phyloP scores from a whole-genome alignment of 2,113 vertebrate species.

The Atherinomorus stipes region DNA sequence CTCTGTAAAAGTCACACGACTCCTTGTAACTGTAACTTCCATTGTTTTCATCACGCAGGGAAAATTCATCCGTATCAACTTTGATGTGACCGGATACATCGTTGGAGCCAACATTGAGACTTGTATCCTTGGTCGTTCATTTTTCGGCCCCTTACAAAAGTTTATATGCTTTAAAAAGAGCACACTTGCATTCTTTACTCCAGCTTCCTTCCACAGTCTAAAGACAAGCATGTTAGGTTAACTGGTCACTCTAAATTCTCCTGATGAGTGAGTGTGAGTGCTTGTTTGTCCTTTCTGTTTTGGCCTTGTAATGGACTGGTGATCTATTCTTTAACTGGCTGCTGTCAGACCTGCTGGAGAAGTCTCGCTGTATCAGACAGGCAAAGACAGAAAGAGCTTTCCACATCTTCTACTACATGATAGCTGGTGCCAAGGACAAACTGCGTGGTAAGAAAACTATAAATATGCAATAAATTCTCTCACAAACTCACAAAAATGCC shows the following conservation, averaged over 20 bases:
- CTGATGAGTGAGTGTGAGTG: no score
- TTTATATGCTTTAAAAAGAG: no score
- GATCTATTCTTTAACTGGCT: conserved; percentile 69
- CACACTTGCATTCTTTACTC: no score
- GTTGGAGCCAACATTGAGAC: conserved; percentile 98
- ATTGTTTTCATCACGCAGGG: conserved; percentile 81
- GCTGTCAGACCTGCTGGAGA: conserved; percentile 92
- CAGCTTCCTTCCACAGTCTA: no score
- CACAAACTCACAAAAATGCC: neutral
- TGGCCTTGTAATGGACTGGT: no score
- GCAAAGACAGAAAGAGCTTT: conserved; percentile 96
- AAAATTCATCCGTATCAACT: conserved; percentile 98
- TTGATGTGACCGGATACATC: conserved; percentile 96
- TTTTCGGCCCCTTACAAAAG: no score
- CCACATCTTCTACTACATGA: conserved; percentile 97
- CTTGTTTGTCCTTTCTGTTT: no score
- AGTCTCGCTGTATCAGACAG: conserved; percentile 96
- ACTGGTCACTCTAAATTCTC: no score
- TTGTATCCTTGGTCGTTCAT: conserved; percentile 88
- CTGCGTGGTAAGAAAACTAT: conserved; percentile 65
- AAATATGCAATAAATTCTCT: neutral
- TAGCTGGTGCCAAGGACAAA: conserved; percentile 87
- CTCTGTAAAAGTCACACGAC: neutral
- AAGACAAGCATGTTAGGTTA: no score
- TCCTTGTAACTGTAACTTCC: neutral